Conservation (phyloP, 2,113 vertebrate species). For the Hippocampus abdominalis region DNA sequence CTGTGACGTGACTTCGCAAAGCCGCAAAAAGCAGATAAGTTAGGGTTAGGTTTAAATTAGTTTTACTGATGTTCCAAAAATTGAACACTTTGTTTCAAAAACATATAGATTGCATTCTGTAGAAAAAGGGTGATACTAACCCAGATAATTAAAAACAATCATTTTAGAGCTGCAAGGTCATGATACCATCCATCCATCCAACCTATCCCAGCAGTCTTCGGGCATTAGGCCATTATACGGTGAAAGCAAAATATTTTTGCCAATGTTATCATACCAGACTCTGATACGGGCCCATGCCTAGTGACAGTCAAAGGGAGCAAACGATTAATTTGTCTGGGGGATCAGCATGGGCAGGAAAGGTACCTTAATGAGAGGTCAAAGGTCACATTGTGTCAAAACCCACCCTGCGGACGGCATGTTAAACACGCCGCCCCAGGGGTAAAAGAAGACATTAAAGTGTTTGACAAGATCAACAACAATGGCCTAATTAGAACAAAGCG, state of each 20-base stretch:
- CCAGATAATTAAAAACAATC: neutral
- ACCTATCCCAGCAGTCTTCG: no score
- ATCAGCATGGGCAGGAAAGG: slow-evolving; percentile 21
- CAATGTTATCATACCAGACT: neutral
- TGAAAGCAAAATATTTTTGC: neutral
- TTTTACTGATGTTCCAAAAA: no score
- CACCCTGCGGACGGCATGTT: slow-evolving; percentile 62
- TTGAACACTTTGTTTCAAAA: neutral
- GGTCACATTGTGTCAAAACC: slow-evolving; percentile 60
- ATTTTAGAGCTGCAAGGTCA: neutral
- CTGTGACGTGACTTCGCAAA: no score
- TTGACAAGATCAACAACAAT: slow-evolving; percentile 51
- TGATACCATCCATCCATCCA: no score
- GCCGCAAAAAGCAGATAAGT: no score
- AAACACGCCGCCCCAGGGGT: slow-evolving; percentile 54
- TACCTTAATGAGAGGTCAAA: slow-evolving; percentile 64
- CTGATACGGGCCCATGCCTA: neutral
- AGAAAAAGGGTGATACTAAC: neutral
- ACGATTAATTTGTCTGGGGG: slow-evolving; percentile 31
- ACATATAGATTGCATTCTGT: neutral
- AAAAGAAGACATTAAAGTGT: slow-evolving; percentile 41
- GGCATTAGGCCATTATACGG: neutral
- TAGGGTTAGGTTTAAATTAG: no score
- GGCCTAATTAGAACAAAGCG: slow-evolving; percentile 65
- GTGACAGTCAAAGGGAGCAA: slow-evolving; percentile 30